Base-by-base conservation (phyloP, 37 sponge, comb jelly and placozoan genomes). In the Haliclona indistincta region DNA sequence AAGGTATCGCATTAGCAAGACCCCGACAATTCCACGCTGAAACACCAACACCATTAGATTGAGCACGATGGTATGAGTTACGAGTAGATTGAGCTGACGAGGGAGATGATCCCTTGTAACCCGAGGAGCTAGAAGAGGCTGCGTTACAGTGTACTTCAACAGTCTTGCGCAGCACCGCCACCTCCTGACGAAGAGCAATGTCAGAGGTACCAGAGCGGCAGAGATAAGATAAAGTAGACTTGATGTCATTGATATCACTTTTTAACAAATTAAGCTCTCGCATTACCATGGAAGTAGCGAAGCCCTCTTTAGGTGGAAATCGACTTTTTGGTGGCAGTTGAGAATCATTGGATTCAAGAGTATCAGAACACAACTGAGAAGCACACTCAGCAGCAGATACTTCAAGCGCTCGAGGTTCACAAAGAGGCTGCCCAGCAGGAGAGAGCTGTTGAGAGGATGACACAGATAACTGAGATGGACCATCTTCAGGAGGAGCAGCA, bases 221-320 rank as follows among this genome's bases (percentile, higher is more conserved):
- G 61, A 58, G 61, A 58, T 26, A 20, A 30, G 61, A 58, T 58
- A 58, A 30, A 58, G n/a, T 58, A 7, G 61, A 58, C 61, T 58
- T 58, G 8, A 58, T 20, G 28, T 58, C 61, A 58, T 30, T 26
- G 28, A 58, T 58, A 6, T 58, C 61, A 58, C 22, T 58, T 58
- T 58, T 6, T 30, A 58, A 20, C 61, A 58, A 15, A 58, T 58
- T 58, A 7, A 58, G 28, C n/a, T 58, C 61, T 58, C n/a, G 61
- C 61, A 58, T 58, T 15, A 58, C 22, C 61, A 58, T 30, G n/a
- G 61, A 58, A 7, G 61, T 58, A 5, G 61, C 61, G 28, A 58
- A 58, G 52, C 15, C 52, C n/a, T n/a, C n/a, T n/a, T n/a, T n/a
- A n/a, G n/a, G n/a, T n/a, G n/a, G n/a, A n/a, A n/a, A n/a, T n/a